Percentiles rank a stretch among this genome's conserved stretches.
These are phyloP conservation scores for Mythimna vitellina DNA, from an alignment of 2,888 invertebrate species.

Conservation along the genomic window DNA sequence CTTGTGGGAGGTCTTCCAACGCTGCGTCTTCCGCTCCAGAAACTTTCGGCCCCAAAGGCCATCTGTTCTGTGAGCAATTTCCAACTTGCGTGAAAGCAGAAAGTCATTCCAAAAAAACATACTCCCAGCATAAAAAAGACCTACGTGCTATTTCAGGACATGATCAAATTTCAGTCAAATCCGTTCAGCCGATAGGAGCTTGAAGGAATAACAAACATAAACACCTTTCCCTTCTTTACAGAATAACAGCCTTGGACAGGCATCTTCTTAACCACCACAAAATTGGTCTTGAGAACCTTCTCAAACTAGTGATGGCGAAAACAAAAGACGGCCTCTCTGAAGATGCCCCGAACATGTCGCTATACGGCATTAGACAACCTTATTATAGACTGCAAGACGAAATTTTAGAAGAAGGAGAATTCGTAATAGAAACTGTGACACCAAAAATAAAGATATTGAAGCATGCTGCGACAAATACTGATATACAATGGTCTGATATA, in stretches of 20 bases:
- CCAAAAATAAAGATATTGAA: slow-evolving; percentile 84
- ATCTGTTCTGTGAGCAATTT: too few relatives aligned
- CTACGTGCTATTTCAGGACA: neutral
- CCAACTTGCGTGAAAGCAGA: too few relatives aligned
- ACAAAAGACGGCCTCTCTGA: slow-evolving; percentile 82
- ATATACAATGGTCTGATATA: slow-evolving; percentile 75
- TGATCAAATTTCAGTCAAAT: neutral
- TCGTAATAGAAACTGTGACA: slow-evolving; percentile 80
- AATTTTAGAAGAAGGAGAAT: slow-evolving; percentile 81
- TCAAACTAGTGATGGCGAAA: slow-evolving; percentile 85
- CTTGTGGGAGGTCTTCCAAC: too few relatives aligned
- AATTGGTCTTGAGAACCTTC: slow-evolving; percentile 81
- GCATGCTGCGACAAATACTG: slow-evolving; percentile 80
- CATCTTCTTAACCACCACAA: slow-evolving; percentile 85
- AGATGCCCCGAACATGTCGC: slow-evolving; percentile 51
- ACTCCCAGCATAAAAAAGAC: too few relatives aligned
- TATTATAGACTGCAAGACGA: slow-evolving; percentile 79
- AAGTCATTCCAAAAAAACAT: too few relatives aligned
- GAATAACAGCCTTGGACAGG: slow-evolving; percentile 85
- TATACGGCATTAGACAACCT: slow-evolving; percentile 73
- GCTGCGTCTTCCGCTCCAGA: too few relatives aligned
- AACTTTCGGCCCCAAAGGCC: too few relatives aligned
- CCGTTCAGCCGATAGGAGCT: neutral
- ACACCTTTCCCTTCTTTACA: slow-evolving; percentile 63
- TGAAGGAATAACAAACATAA: neutral